phyloP scores from a whole-genome alignment of 2,888 invertebrate genomes.

The Gymnosoma rotundatum region DNA sequence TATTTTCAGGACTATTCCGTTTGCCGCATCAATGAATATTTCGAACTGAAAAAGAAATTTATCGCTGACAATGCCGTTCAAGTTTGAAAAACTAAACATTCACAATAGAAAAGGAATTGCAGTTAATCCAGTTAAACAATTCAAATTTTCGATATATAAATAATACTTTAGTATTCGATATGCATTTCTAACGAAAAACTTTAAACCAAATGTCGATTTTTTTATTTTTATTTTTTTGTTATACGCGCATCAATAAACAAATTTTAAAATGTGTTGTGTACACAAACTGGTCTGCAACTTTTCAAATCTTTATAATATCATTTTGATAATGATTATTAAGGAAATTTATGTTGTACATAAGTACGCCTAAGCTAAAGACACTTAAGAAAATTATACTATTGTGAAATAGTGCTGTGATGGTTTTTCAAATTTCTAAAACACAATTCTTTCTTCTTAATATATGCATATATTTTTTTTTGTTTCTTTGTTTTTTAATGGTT shows the following conservation, averaged over 20 bases:
- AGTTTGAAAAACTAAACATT: slow-evolving; percentile 34
- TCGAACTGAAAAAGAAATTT: slow-evolving; percentile 75
- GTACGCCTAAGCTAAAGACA: slow-evolving; percentile 19
- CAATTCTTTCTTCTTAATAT: slow-evolving; percentile 8
- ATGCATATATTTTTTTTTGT: background rate
- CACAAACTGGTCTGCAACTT: background rate
- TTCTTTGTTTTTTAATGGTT: background rate
- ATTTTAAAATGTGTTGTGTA: background rate
- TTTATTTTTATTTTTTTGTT: background rate
- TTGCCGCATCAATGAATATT: slow-evolving; percentile 79
- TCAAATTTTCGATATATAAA: slow-evolving; percentile 27
- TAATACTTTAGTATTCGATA: slow-evolving; percentile 17
- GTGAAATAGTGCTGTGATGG: slow-evolving; percentile 67
- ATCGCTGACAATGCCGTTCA: slow-evolving; percentile 43
- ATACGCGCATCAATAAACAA: background rate
- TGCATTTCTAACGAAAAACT: slow-evolving; percentile 7
- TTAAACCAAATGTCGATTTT: background rate
- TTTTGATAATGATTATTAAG: slow-evolving; percentile 7
- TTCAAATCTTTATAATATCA: background rate
- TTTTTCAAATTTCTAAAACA: slow-evolving; percentile 53
- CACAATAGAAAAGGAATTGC: background rate
- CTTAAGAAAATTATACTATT: slow-evolving; percentile 35
- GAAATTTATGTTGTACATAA: slow-evolving; percentile 8
- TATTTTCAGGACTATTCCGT: slow-evolving; percentile 78
- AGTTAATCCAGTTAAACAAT: slow-evolving; percentile 4